phyloP scores from a whole-genome alignment of 2,888 invertebrate species.

The Cancer borealis region DNA sequence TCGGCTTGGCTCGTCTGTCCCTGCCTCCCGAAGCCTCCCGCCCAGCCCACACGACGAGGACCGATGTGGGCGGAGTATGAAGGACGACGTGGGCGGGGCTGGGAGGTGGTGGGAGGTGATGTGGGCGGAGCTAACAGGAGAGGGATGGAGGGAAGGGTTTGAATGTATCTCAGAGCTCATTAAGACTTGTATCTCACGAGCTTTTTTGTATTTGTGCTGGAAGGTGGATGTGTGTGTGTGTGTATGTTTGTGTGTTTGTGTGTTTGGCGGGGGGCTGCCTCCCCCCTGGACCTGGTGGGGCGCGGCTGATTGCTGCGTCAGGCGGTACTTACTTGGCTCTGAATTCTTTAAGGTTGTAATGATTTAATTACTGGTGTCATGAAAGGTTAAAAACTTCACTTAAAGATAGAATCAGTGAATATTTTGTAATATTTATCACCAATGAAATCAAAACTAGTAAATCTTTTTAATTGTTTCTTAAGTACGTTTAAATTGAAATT shows the following conservation, averaged over 20 bases:
- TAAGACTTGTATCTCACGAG: neutral
- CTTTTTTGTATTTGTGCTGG: neutral
- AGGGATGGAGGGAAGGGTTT: constrained; percentile 33
- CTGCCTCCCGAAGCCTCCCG: constrained; percentile 36
- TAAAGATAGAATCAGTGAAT: neutral
- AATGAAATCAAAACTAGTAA: neutral
- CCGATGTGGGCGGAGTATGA: neutral
- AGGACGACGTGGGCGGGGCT: constrained; percentile 37
- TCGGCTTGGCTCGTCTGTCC: neutral
- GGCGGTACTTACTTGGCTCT: neutral
- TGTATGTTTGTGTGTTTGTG: constrained; percentile 37
- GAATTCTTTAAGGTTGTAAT: neutral
- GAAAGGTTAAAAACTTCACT: neutral
- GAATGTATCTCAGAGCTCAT: neutral
- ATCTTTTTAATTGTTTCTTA: no score
- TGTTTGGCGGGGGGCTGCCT: constrained; percentile 6
- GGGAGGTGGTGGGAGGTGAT: constrained; percentile 1
- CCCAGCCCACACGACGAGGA: neutral
- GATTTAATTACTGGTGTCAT: neutral
- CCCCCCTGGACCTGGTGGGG: constrained; percentile 33
- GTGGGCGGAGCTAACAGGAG: neutral
- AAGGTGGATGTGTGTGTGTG: constrained; percentile 61
- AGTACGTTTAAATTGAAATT: no score
- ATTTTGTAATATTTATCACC: neutral
- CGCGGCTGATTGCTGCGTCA: neutral